phyloP scores from a whole-genome alignment of 1,140 invertebrate species.

The Globodera ellingtonae region DNA sequence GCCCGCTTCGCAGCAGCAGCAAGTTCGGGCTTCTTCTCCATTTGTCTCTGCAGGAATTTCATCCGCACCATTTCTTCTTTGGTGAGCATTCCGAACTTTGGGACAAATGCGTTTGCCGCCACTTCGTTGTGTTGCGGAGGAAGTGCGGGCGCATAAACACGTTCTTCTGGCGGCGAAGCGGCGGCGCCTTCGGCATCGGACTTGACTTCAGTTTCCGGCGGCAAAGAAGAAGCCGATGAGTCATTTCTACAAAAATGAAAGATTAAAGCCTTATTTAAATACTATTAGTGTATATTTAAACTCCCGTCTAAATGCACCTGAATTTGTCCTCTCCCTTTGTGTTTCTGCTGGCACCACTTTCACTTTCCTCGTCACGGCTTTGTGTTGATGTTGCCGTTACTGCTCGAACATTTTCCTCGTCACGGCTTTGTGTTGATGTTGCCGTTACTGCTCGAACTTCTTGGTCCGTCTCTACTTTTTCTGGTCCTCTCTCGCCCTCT shows the following conservation, averaged over 20 bases:
- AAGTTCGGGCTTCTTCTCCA: slow-evolving; percentile 15
- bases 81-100: slow-evolving; percentile 37
- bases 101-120: slow-evolving; percentile 16
- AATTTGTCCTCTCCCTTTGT: neutral
- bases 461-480: neutral
- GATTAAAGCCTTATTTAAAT: too few relatives aligned
- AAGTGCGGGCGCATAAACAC: slow-evolving; percentile 24
- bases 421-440: neutral
- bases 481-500: slow-evolving; percentile 16
- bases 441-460: neutral
- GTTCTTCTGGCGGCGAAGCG: neutral
- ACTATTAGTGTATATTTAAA: too few relatives aligned
- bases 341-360: neutral
- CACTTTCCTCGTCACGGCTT: neutral
- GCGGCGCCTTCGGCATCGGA: too few relatives aligned
- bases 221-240: too few relatives aligned
- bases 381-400: neutral
- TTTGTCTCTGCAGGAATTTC: slow-evolving; percentile 25
- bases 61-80: slow-evolving; percentile 35
- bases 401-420: too few relatives aligned
- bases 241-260: too few relatives aligned
- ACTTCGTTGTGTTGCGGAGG: slow-evolving; percentile 6
- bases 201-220: too few relatives aligned
- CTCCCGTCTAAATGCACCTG: neutral
- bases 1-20: slow-evolving; percentile 16